A percentile compares a stretch with the other conserved stretches of the same genome.
phyloP scores from a whole-genome alignment of 1,140 invertebrate genomes.

The Heliconius himera region DNA sequence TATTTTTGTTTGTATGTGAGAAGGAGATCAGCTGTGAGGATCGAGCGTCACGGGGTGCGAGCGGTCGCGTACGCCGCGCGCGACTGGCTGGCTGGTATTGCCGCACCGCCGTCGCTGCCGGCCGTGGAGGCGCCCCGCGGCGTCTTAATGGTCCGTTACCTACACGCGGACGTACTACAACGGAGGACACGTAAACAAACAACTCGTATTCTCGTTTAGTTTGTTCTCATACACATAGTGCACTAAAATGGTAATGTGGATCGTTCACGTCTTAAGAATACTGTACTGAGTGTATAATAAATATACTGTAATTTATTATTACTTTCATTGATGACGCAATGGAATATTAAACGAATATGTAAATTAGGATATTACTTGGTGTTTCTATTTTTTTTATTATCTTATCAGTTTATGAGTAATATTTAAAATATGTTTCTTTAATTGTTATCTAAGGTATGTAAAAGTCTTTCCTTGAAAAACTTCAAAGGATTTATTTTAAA shows the following conservation, averaged over 20 bases:
- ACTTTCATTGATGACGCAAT: conserved; percentile 7
- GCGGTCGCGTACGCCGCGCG: conserved; percentile 62
- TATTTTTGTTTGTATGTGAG: not conserved
- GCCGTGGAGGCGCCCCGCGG: conserved; percentile 52
- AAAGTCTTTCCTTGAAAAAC: not conserved
- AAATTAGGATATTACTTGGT: not conserved
- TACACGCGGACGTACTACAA: conserved; percentile 69
- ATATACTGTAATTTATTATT: not conserved
- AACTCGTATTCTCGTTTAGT: conserved; percentile 49
- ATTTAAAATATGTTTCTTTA: not conserved
- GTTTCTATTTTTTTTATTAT: not conserved
- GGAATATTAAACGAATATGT: not conserved
- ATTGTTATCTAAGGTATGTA: too few species aligned
- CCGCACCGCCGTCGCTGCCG: conserved; percentile 30
- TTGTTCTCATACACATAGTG: conserved; percentile 28
- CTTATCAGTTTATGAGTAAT: not conserved
- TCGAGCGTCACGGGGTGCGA: conserved; percentile 42
- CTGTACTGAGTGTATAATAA: not conserved
- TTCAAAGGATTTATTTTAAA: not conserved
- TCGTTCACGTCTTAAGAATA: not conserved
- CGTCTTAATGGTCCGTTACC: conserved; percentile 65
- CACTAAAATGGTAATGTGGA: conserved; percentile 34
- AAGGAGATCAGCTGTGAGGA: conserved; percentile 61
- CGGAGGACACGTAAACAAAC: conserved; percentile 75
- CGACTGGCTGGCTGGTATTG: conserved; percentile 61